A percentile compares a stretch with the other conserved stretches of the same genome.
phyloP scores from a whole-genome alignment of 2,888 invertebrate genomes.

The Macroteleia sp. region DNA sequence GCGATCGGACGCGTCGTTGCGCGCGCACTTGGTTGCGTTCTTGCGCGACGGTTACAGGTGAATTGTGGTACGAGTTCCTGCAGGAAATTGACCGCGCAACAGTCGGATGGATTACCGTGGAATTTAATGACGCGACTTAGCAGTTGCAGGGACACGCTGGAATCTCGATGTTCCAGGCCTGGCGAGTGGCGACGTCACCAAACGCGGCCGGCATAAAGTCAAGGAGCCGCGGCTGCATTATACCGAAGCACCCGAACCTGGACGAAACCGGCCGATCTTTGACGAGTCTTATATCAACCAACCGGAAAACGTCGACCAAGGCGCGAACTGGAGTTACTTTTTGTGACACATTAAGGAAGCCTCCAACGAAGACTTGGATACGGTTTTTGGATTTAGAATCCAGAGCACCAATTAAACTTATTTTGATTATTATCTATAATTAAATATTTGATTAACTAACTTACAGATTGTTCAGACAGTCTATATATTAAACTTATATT shows the following conservation, averaged over 20 bases:
- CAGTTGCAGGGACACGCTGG: no score
- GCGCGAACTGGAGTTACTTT: conserved; percentile 38
- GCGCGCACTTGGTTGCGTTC: conserved; percentile 44
- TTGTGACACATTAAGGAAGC: no score
- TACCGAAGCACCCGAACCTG: conserved; percentile 32
- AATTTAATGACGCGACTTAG: background rate
- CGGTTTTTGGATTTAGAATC: no score
- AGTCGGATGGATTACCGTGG: background rate
- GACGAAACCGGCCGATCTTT: conserved; percentile 37
- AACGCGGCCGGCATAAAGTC: conserved; percentile 64
- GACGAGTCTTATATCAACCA: conserved; percentile 33
- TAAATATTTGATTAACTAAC: no score
- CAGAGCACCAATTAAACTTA: no score
- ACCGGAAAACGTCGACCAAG: conserved; percentile 40
- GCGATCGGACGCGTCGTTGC: conserved; percentile 49
- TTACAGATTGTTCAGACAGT: no score
- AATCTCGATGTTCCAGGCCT: conserved; percentile 39
- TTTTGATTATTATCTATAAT: no score
- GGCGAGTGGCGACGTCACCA: conserved; percentile 63
- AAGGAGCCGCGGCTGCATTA: conserved; percentile 47
- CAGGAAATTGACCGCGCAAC: conserved; percentile 11
- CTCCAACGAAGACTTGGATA: no score
- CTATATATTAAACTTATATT: no score
- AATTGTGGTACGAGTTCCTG: background rate
- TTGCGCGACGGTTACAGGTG: conserved; percentile 17